Conservation (phyloP, 2,113 vertebrate species). For the Apodemus sylvaticus region DNA sequence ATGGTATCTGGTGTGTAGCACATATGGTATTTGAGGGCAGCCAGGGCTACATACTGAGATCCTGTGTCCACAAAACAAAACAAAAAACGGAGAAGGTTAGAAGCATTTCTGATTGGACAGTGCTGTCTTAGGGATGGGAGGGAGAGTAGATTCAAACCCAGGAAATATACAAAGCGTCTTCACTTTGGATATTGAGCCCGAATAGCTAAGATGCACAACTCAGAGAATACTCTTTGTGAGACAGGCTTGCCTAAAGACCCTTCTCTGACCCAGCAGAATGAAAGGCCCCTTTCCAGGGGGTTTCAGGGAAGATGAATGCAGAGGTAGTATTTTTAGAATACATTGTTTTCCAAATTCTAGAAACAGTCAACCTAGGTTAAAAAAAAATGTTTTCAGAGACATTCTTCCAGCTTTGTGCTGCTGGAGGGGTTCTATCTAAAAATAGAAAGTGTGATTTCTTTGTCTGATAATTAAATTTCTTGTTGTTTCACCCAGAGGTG, state of each 20-base stretch:
- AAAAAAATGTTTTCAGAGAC: constrained; percentile 66
- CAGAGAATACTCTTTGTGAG: not conserved
- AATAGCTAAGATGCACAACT: not conserved
- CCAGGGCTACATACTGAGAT: not conserved
- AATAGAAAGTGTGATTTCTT: constrained; percentile 74
- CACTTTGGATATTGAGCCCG: not conserved
- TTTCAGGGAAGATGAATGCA: not conserved
- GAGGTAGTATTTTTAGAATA: constrained; percentile 68
- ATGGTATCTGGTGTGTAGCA: not conserved
- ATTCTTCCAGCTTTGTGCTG: constrained; percentile 66
- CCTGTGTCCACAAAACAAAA: not conserved
- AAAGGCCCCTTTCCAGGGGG: not conserved
- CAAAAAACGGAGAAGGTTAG: constrained; percentile 1
- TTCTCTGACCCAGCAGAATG: not conserved
- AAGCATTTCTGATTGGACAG: not conserved
- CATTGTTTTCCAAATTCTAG: constrained; percentile 73
- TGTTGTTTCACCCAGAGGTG: constrained; percentile 25
- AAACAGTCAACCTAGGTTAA: constrained; percentile 29
- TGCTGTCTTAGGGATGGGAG: accelerated
- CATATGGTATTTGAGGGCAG: not conserved
- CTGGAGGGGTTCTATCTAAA: constrained; percentile 60
- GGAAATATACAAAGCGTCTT: constrained; percentile 20
- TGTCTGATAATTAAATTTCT: constrained; percentile 61
- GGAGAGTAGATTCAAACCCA: not conserved
- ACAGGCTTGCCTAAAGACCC: constrained; percentile 13